Base-by-base conservation (phyloP, 2,888 invertebrate genomes). In the Meliscaeva auricollis region DNA sequence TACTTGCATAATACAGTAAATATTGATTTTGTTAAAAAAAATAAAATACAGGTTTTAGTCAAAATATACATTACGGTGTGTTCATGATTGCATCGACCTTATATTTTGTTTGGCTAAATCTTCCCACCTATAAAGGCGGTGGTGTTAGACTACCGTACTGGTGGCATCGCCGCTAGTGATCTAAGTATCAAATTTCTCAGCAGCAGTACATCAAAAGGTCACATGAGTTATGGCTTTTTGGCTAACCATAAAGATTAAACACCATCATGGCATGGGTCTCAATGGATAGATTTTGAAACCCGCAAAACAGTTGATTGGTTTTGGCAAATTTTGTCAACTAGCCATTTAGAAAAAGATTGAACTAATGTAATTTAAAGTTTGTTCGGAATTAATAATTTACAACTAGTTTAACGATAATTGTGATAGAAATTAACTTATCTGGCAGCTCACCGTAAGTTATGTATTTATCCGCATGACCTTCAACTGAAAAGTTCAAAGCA, bases 381-480 rank as follows among this genome's bases (percentile, higher is more conserved):
- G n/a, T n/a, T n/a, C n/a, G 26, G 4, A 26, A 26, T 4, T 3
- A 26, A 26, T 26, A 26, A 26, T 26, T 26, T 2, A 3, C 2
- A 26, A 26, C 4, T 3, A 26, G 26, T 26, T 26, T 26, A 26
- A 26, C 4, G 4, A 26, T 26, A 26, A 26, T 2, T 26, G 4
- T 26, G 9, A 38, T 9, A n/a, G 3, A n/a, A 44, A 41, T 9
- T n/a, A 62, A 44, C 17, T 20, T 11, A 6, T 11, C 20, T 20
- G 11, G 2, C 30, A 9, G 4, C 9, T 32, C 9, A 32, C 11
- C 1, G 9, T 17, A 38, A 20, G 13, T 20, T 13, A 6, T n/a
- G n/a, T n/a, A n/a, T 58, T 35, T n/a, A 22, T 8, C 44, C n/a
- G 44, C 22, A 60, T 41, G 41, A 41, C 60, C 22, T 26, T 41